Base-by-base conservation (phyloP, 30 jellyfish, hydroid and myxozoan genomes). In the Nemopilema nomurai region DNA sequence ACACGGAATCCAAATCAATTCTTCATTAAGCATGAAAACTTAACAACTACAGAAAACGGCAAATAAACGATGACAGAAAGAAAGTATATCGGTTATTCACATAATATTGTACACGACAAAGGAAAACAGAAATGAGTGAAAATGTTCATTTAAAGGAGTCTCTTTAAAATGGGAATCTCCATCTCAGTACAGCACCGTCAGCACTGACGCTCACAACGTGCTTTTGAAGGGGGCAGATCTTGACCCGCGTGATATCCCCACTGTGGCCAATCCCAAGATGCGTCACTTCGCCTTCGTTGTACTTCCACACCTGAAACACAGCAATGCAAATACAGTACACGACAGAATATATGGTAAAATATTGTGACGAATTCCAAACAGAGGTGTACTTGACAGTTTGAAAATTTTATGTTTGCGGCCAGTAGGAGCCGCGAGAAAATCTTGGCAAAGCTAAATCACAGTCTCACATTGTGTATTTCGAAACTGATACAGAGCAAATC, bases 131-230 rank as follows among this genome's bases (percentile, higher is more conserved):
- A 3, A 41, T 41, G 57, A 41, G 13, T 41, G 13, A 41, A 41
- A 41, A 41, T 41, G 57, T 41, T 41, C 57, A n/a, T n/a, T n/a
- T n/a, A n/a, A n/a, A n/a, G n/a, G n/a, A n/a, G 20, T 22, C n/a
- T 18, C 91, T 30, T 51, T 70, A 57, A 62, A 76, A 72, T 7
- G 98, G 98, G 49, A 86, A 92, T 68, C 68, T 92, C 98, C 98
- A 92, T 77, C 98, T 77, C 30, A 92, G 68, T 23, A 92, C 91
- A 4, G 98, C 98, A 22, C 98, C 98, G 53, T 92, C 98, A 0
- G 98, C 88, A 74, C 98, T 92, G 3, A 92, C 98, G 62, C 98
- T 92, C 71, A 92, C 96, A 8, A 92, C 82, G 91, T 92, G 98
- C 62, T 49, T 49, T 71, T 92, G 98, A 19, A 30, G 67, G 21